phyloP scores from a whole-genome alignment of 2,113 vertebrate genomes.

The Silurus asotus region DNA sequence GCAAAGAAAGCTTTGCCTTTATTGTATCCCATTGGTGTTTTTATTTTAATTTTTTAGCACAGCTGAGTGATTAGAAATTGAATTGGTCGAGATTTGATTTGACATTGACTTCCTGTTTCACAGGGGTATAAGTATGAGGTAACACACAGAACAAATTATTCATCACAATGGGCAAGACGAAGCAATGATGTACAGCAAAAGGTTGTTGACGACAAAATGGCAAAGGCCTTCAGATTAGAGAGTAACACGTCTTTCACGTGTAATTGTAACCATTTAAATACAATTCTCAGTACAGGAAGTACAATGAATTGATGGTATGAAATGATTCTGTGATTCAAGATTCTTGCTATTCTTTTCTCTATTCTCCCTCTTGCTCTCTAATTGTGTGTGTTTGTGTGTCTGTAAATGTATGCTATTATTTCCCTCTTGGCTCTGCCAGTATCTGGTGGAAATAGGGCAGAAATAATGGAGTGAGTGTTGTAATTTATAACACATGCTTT shows the following conservation, averaged over 20 bases:
- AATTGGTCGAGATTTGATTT: too few species aligned
- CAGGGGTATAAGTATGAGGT: too few species aligned
- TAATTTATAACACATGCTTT: slow-evolving; percentile 69
- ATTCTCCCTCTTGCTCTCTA: not conserved
- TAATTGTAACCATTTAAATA: not conserved
- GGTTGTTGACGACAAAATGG: not conserved
- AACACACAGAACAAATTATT: too few species aligned
- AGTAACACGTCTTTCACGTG: not conserved
- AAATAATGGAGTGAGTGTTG: slow-evolving; percentile 61
- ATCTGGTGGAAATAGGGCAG: slow-evolving; percentile 67
- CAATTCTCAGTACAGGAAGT: not conserved
- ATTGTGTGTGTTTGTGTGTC: not conserved
- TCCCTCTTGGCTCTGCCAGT: slow-evolving; percentile 62
- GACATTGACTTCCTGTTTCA: too few species aligned
- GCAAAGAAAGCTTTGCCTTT: too few species aligned
- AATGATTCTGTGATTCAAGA: not conserved
- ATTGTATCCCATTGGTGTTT: too few species aligned
- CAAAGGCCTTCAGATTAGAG: not conserved
- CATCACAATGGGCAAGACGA: too few species aligned
- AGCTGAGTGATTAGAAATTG: too few species aligned
- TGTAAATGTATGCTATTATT: slow-evolving; percentile 60
- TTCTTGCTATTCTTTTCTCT: not conserved
- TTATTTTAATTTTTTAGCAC: too few species aligned
- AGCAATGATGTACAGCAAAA: too few species aligned
- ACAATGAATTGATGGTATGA: not conserved